Evolutionary conservation across 2,888 invertebrate genomes (phyloP).

Genomic region (Papilio elwesi): DNA sequence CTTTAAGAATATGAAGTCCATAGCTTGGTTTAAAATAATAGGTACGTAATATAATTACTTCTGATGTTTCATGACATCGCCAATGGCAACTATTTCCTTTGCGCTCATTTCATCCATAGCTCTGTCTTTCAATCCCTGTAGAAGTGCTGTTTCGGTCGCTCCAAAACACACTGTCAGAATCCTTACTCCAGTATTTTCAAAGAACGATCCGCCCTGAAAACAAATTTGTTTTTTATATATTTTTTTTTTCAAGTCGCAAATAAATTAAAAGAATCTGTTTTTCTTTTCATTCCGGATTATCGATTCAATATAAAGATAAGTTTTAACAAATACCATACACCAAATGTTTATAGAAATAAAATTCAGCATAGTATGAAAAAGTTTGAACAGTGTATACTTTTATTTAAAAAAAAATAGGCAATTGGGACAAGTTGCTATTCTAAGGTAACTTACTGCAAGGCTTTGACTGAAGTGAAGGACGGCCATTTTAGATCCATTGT

Average conservation of each 20-base stretch:
- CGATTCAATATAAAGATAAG: too few relatives aligned
- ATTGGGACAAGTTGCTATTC: background rate
- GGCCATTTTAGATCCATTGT: constrained; percentile 71
- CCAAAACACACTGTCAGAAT: constrained; percentile 44
- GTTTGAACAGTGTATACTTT: too few relatives aligned
- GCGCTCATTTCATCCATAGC: background rate
- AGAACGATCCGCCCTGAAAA: constrained; percentile 52
- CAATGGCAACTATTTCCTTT: background rate
- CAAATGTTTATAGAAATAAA: too few relatives aligned
- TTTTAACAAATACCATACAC: too few relatives aligned
- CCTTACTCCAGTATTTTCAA: constrained; percentile 47
- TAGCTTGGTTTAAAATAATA: background rate
- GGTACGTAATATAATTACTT: constrained; percentile 19
- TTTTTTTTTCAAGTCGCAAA: too few relatives aligned
- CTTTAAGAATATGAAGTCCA: background rate
- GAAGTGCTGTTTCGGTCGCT: constrained; percentile 50
- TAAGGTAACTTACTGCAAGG: constrained; percentile 58
- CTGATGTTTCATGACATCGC: background rate
- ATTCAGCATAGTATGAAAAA: too few relatives aligned
- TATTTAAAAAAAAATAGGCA: background rate
- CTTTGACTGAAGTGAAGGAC: constrained; percentile 70
- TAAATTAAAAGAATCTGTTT: too few relatives aligned
- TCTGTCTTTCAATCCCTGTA: constrained; percentile 11
- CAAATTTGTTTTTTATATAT: background rate
- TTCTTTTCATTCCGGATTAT: too few relatives aligned